Base-by-base conservation (phyloP, 2,797 vertebrate genomes). In the Garrulus glandarius region DNA sequence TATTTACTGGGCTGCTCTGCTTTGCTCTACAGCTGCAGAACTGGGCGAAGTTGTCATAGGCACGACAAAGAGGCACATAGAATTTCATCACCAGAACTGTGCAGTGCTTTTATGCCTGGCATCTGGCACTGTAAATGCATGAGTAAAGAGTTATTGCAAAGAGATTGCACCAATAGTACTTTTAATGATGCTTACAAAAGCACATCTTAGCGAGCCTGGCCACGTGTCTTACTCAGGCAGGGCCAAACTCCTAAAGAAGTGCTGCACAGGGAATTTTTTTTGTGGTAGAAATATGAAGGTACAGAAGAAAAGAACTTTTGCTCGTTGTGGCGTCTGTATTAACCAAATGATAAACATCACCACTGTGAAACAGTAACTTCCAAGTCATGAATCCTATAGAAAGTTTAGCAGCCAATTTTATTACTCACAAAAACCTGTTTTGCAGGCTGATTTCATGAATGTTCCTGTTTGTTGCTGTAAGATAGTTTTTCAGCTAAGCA, bases 151-250 rank as follows among this genome's bases (percentile, higher is more conserved):
- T 84, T 92, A 87, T 10, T 92, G 84, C 72, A 79, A 68, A 71
- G 79, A 77, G 65, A 86, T 87, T 96, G 84, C 63, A 91, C 82
- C 82, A 96, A 75, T 10, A 74, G 26, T 70, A 47, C 84, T 87
- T 92, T 78, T 95, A 91, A 85, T 86, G 75, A 52, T 86, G 74
- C 55, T 93, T 96, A 64, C 84, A 91, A 74, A 93, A 92, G 74
- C 49, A 56, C 22, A 37, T 84, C 84, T 63, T 60, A 57, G 80
- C 7, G 1, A 86, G 80, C 70, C 81, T 84, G 63, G 49, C 68
- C 63, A 17, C 16, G n/a, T 89, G 70, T 85, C 60, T 67, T 60
- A 52, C 75, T 84, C 43, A 52, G 61, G 79, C 70, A 75, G 37
- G 64, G 41, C 59, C 75, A 65, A 86, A 53, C 53, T 93, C 36